These are phyloP conservation scores for Drosophila ezoana DNA, from an alignment of 2,888 invertebrate species.

Conservation along the genomic window DNA sequence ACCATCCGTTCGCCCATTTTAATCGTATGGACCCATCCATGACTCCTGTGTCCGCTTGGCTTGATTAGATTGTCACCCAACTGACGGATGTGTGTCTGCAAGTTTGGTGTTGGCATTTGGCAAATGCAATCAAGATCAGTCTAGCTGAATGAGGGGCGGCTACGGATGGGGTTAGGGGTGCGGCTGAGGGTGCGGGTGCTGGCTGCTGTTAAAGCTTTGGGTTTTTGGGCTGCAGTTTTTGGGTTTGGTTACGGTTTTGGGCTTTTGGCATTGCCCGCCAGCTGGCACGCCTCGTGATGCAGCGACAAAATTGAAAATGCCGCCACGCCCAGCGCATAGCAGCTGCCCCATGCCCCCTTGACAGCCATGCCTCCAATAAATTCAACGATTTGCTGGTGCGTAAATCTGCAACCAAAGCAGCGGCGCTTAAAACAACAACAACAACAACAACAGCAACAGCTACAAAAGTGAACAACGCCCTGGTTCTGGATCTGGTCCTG, in stretches of 20 bases:
- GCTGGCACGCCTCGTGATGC: slow-evolving; percentile 48
- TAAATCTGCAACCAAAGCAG: slow-evolving; percentile 78
- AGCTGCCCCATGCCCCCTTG: neutral
- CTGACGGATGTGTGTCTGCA: slow-evolving; percentile 54
- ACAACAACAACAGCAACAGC: slow-evolving; percentile 23
- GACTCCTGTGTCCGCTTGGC: slow-evolving; percentile 27
- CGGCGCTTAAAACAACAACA: slow-evolving; percentile 62
- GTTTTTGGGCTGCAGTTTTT: slow-evolving; percentile 23
- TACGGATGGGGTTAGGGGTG: neutral
- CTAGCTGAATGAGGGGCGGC: slow-evolving; percentile 14
- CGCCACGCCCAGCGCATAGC: slow-evolving; percentile 43
- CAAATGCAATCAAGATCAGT: slow-evolving; percentile 77
- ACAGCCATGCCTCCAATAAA: slow-evolving; percentile 52
- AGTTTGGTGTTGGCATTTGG: slow-evolving; percentile 67
- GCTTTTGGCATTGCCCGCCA: slow-evolving; percentile 15
- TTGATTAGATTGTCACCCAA: slow-evolving; percentile 73
- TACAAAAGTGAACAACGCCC: slow-evolving; percentile 20
- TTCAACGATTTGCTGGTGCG: slow-evolving; percentile 78
- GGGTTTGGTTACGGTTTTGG: slow-evolving; percentile 26
- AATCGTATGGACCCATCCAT: slow-evolving; percentile 9
- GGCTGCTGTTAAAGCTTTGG: neutral
- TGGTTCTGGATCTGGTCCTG: slow-evolving; percentile 14
- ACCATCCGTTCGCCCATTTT: neutral
- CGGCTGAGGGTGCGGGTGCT: neutral
- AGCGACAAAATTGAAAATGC: slow-evolving; percentile 69